Evolutionary conservation across 1,140 invertebrate genomes (phyloP).

Genomic region (Sycophila sp.): DNA sequence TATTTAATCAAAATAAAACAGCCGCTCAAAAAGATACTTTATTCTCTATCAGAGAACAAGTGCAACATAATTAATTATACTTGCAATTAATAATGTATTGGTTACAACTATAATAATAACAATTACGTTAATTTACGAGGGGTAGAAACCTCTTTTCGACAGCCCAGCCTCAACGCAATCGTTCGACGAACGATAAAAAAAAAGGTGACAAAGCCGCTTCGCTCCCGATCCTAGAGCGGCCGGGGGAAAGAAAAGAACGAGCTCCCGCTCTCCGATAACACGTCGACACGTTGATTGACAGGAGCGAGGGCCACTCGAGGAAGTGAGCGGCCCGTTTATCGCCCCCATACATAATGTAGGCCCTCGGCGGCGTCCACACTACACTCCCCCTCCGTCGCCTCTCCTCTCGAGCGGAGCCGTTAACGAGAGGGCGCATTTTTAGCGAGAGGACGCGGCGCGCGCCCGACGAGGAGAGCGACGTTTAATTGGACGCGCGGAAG

Average conservation of each 20-base stretch:
- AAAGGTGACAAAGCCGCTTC: neutral
- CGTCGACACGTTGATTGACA: conserved; percentile 29
- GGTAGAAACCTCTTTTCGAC: neutral
- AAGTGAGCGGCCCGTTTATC: conserved; percentile 7
- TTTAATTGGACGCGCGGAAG: conserved; percentile 18
- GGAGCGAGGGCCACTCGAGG: neutral
- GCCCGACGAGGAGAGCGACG: neutral
- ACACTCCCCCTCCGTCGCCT: neutral
- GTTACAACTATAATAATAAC: no score
- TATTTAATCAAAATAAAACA: no score
- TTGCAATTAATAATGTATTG: no score
- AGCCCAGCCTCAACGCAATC: neutral
- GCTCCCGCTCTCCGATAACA: neutral
- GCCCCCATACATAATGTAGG: neutral
- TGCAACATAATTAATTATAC: no score
- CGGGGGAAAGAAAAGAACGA: neutral
- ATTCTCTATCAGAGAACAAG: no score
- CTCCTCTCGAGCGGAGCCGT: neutral
- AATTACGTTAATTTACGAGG: no score
- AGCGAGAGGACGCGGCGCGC: neutral
- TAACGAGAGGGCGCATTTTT: conserved; percentile 30
- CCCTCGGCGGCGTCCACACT: neutral
- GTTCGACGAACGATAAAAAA: neutral
- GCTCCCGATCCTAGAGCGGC: neutral
- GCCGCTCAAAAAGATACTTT: no score